phyloP scores from a whole-genome alignment of 2,888 invertebrate species.

The Salticus scenicus region DNA sequence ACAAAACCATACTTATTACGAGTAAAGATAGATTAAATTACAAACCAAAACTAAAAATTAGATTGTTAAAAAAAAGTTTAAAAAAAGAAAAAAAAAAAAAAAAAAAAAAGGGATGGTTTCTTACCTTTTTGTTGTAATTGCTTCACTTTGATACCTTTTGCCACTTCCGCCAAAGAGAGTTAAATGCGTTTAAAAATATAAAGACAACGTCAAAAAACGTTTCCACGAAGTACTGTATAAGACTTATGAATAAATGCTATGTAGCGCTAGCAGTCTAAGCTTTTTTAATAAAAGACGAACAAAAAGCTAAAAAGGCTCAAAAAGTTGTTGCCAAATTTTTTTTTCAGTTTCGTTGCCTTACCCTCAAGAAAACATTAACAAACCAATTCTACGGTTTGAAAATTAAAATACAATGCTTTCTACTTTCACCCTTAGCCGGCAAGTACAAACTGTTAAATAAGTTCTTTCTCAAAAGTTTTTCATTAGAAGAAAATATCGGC shows the following conservation, averaged over 20 bases:
- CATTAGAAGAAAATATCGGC: slow-evolving; percentile 42
- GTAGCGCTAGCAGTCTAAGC: slow-evolving; percentile 62
- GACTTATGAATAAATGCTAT: slow-evolving; percentile 59
- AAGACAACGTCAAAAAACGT: slow-evolving; percentile 63
- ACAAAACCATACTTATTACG: no score
- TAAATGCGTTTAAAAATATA: slow-evolving; percentile 58
- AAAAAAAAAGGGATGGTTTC: slow-evolving; percentile 5
- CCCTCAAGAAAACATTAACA: slow-evolving; percentile 33
- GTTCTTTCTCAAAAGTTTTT: slow-evolving; percentile 46
- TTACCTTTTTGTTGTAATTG: slow-evolving; percentile 68
- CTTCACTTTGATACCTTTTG: slow-evolving; percentile 60
- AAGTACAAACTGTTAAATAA: slow-evolving; percentile 23
- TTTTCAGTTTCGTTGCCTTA: slow-evolving; percentile 40
- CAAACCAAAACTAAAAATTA: no score
- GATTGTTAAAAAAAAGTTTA: no score
- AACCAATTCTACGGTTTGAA: slow-evolving; percentile 53
- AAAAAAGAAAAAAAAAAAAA: no score
- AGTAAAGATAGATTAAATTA: no score
- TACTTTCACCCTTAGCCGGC: slow-evolving; percentile 30
- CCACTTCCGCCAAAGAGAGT: slow-evolving; percentile 46
- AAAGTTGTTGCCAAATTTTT: slow-evolving; percentile 46
- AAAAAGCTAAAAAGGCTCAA: slow-evolving; percentile 55
- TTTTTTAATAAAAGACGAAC: slow-evolving; percentile 39
- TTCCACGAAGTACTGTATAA: slow-evolving; percentile 63
- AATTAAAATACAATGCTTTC: slow-evolving; percentile 28